Evolutionary conservation across 1,140 invertebrate genomes (phyloP), one percentile per base, ranked within the genome.

Genomic region (Leptonema lineaticorne): DNA sequence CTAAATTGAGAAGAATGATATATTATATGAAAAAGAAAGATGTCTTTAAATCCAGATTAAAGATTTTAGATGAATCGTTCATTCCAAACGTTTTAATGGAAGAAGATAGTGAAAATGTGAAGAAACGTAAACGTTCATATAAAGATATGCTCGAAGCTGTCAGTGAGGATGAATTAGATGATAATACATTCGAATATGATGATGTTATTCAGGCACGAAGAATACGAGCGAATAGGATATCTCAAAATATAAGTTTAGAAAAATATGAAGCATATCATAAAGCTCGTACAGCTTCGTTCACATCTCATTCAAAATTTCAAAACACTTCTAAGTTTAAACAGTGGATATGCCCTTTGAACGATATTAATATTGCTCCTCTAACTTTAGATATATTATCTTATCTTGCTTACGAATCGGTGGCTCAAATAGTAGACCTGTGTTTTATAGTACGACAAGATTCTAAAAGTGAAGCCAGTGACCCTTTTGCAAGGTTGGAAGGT

Each of bases 351-450:
- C 27, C 71, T 74, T 16, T 68, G 79, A 77, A 75, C 30, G 85
- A 86, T 33, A 74, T 85, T 20, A 85, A 78, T 48, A 76, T 85
- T 27, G 79, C 81, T 8, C 81, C 79, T 57, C 75, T 81, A 68
- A 83, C 83, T 1, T 76, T 85, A 33, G 83, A 83, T 58, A 80
- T 89, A 48, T 75, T 89, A 45, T 81, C 85, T 59, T 89, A 89
- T 75, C 77, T 90, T 18, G 86, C 87, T 0, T 88, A 88, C 75
- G 88, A 90, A 79, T 88, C 86, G 6, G 85, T 89, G 4, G 88
- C 87, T 8, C 84, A 88, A 77, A 85, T 90, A 65, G 80, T 89
- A 63, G 88, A 90, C 76, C 76, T 88, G 27, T 81, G 85, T 16
- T 77, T 89, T n/a, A 70, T 89, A 58, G 85, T 89, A 0, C 82